These are phyloP conservation scores for Takifugu ocellatus DNA, from an alignment of 2,797 vertebrate species.

Conservation along the genomic window DNA sequence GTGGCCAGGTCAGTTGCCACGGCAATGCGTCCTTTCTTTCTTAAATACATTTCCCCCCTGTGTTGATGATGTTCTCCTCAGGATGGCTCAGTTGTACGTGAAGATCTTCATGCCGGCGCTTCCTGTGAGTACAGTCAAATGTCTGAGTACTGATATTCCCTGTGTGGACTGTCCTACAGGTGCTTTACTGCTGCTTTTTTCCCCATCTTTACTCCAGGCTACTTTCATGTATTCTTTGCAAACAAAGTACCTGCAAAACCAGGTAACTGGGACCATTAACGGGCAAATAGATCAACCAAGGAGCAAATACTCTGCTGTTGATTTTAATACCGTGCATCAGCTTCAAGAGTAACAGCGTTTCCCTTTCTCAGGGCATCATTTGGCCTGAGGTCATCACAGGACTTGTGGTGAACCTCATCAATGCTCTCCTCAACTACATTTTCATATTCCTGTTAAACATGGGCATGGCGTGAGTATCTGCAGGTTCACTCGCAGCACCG, in stretches of 20 bases:
- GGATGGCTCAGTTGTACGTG: no score
- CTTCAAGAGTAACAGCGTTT: not conserved
- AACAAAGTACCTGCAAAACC: constrained; percentile 69
- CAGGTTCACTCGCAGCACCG: not conserved
- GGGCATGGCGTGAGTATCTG: constrained; percentile 84
- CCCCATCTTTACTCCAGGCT: constrained; percentile 51
- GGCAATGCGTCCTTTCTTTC: not conserved
- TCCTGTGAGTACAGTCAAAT: constrained; percentile 30
- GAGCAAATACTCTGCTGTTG: not conserved
- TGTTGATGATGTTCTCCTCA: not conserved
- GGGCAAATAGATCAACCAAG: no score
- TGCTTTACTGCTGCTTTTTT: not conserved
- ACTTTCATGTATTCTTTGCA: constrained; percentile 65
- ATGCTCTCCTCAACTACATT: constrained; percentile 83
- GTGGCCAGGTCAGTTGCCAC: no score
- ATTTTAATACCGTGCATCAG: not conserved
- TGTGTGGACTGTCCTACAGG: not conserved
- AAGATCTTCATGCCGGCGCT: constrained; percentile 67
- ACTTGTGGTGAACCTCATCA: constrained; percentile 80
- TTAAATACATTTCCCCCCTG: not conserved
- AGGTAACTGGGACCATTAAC: constrained; percentile 47
- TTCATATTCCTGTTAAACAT: constrained; percentile 79
- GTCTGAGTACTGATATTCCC: not conserved
- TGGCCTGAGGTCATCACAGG: constrained; percentile 86
- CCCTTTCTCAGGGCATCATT: constrained; percentile 80